A percentile compares a stretch with the other conserved stretches of the same genome.
These are phyloP conservation scores for Cassiopea xamachana DNA, from an alignment of 30 jellyfish, hydroid and myxozoan genomes.

Conservation along the genomic window DNA sequence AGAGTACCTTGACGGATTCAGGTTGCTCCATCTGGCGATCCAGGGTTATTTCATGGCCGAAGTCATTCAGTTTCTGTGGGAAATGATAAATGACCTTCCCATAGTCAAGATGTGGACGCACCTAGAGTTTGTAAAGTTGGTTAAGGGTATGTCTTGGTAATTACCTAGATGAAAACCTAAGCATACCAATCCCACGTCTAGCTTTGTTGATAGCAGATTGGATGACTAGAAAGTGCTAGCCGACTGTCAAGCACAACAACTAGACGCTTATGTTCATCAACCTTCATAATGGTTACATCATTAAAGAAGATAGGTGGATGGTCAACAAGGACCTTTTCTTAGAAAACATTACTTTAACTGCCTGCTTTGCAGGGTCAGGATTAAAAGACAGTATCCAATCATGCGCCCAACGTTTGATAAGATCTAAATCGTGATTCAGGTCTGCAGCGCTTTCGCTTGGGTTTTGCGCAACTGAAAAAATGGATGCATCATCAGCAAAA, in stretches of 20 bases:
- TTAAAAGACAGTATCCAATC: slow-evolving; percentile 27
- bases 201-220: neutral
- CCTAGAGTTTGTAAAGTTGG: neutral
- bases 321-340: neutral
- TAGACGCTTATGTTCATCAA: neutral
- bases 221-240: neutral
- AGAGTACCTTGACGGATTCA: neutral
- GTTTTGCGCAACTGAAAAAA: neutral
- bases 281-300: neutral
- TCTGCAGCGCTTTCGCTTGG: neutral
- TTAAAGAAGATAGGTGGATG: neutral
- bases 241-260: neutral
- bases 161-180: neutral
- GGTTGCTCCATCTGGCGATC: neutral
- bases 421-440: neutral
- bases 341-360: slow-evolving; percentile 32
- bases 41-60: neutral
- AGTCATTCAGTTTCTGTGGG: neutral
- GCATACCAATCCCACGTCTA: neutral
- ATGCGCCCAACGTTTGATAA: slow-evolving; percentile 42
- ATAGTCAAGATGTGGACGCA: neutral
- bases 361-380: slow-evolving; percentile 45
- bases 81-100: neutral
- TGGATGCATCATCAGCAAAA: neutral
- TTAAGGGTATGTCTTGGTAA: neutral